Percentiles rank a stretch among this genome's conserved stretches.
Conservation (phyloP, 2,113 vertebrate genomes). For the Quiscalus mexicanus region DNA sequence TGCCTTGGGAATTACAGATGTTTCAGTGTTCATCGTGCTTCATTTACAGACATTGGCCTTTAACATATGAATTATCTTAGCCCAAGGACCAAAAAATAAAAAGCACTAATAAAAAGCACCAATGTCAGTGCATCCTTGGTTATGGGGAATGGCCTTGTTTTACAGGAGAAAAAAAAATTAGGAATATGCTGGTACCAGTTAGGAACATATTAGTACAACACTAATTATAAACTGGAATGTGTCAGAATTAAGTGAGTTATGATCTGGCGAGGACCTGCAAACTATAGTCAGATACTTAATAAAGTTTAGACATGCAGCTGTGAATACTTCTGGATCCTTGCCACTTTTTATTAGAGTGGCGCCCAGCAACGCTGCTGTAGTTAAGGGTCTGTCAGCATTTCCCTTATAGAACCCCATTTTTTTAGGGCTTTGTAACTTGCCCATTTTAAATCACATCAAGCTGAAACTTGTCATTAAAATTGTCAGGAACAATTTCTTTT, state of each 20-base stretch:
- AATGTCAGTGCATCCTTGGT: constrained; percentile 45
- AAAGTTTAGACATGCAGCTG: constrained; percentile 78
- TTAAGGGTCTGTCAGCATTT: constrained; percentile 74
- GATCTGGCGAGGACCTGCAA: constrained; percentile 72
- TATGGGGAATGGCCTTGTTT: constrained; percentile 42
- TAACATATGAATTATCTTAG: constrained; percentile 27
- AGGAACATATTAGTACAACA: constrained; percentile 73
- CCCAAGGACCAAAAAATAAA: neutral
- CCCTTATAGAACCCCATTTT: constrained; percentile 65
- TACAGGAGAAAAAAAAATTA: constrained; percentile 48
- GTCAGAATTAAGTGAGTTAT: constrained; percentile 76
- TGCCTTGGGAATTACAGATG: neutral
- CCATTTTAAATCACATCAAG: constrained; percentile 64
- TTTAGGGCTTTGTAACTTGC: constrained; percentile 49
- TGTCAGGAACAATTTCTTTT: constrained; percentile 31
- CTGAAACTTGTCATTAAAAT: constrained; percentile 62
- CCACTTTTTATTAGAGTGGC: constrained; percentile 77
- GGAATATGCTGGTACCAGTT: constrained; percentile 47
- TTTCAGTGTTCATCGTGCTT: neutral
- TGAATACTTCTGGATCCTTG: constrained; percentile 72
- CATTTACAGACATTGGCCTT: neutral
- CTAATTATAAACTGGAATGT: constrained; percentile 79
- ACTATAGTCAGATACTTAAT: constrained; percentile 80
- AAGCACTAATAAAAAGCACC: neutral
- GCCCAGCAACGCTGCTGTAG: constrained; percentile 65